Evolutionary conservation across 2,797 vertebrate species (phyloP).

Genomic region (Notamacropus eugenii): DNA sequence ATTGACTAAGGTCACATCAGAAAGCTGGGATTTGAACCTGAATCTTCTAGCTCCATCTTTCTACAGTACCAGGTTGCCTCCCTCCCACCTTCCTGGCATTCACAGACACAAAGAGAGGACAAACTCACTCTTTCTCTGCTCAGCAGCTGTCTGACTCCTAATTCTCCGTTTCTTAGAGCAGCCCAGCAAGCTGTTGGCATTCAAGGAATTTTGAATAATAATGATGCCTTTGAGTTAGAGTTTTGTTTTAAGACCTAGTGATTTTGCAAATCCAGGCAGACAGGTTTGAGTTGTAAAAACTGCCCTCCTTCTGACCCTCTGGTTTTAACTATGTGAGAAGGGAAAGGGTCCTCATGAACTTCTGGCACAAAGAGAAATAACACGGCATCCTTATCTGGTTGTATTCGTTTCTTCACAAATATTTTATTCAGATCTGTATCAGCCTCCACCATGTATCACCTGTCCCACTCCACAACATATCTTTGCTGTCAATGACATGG

Average conservation of each 20-base stretch:
- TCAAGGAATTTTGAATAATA: constrained; percentile 51
- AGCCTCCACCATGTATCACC: background rate
- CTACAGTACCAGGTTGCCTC: background rate
- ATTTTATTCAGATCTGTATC: constrained; percentile 3
- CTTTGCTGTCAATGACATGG: background rate
- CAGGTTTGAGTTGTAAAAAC: constrained; percentile 26
- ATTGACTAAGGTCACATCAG: background rate
- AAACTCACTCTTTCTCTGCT: constrained; percentile 13
- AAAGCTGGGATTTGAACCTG: background rate
- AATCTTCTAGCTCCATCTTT: background rate
- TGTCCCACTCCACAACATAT: background rate
- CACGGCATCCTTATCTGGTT: background rate
- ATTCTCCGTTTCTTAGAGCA: constrained; percentile 30
- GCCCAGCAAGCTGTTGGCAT: constrained; percentile 48
- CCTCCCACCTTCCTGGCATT: background rate
- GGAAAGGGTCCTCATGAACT: background rate
- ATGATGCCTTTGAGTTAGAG: constrained; percentile 30
- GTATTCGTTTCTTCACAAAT: background rate
- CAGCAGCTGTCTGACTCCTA: background rate
- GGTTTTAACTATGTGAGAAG: constrained; percentile 39
- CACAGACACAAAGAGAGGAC: background rate
- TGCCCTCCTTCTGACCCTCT: constrained; percentile 18
- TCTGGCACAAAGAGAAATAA: background rate
- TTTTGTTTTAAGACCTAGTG: constrained; percentile 20
- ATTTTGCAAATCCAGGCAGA: constrained; percentile 21